phyloP scores from a whole-genome alignment of 1,140 invertebrate genomes.

The Daktulosphaira vitifoliae region DNA sequence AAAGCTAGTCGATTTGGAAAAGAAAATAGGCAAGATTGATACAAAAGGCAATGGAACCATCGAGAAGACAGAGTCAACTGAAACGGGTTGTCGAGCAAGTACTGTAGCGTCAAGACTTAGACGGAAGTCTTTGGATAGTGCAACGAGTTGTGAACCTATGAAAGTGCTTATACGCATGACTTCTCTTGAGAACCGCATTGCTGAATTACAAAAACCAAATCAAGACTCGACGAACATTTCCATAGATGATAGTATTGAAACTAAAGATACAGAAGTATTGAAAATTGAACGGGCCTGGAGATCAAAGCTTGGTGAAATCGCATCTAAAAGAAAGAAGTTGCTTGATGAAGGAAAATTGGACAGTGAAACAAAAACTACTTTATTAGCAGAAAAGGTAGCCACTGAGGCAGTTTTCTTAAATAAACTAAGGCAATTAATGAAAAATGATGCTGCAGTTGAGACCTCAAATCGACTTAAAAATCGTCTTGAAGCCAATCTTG shows the following conservation, averaged over 20 bases:
- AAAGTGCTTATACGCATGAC: conserved; percentile 64
- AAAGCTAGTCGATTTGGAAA: conserved; percentile 68
- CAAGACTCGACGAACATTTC: conserved; percentile 4
- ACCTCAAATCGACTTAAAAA: background rate
- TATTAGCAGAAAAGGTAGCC: conserved; percentile 64
- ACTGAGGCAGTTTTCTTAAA: conserved; percentile 60
- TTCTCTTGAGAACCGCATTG: conserved; percentile 50
- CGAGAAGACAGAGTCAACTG: background rate
- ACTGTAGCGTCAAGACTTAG: conserved; percentile 42
- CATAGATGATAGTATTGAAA: conserved; percentile 10
- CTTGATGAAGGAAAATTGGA: conserved; percentile 55
- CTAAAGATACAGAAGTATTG: conserved; percentile 12
- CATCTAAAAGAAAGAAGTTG: conserved; percentile 52
- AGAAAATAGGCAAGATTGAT: conserved; percentile 60
- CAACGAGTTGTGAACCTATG: conserved; percentile 65
- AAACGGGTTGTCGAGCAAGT: background rate
- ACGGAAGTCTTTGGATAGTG: conserved; percentile 65
- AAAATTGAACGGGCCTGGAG: conserved; percentile 46
- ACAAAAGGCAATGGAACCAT: conserved; percentile 42
- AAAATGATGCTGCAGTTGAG: conserved; percentile 46
- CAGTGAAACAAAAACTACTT: conserved; percentile 54
- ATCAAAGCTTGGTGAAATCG: conserved; percentile 55
- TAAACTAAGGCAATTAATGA: conserved; percentile 43
- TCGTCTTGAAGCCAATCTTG: background rate
- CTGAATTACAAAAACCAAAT: conserved; percentile 16